Base-by-base conservation (phyloP, 2,113 vertebrate species). In the Peromyscus leucopus region DNA sequence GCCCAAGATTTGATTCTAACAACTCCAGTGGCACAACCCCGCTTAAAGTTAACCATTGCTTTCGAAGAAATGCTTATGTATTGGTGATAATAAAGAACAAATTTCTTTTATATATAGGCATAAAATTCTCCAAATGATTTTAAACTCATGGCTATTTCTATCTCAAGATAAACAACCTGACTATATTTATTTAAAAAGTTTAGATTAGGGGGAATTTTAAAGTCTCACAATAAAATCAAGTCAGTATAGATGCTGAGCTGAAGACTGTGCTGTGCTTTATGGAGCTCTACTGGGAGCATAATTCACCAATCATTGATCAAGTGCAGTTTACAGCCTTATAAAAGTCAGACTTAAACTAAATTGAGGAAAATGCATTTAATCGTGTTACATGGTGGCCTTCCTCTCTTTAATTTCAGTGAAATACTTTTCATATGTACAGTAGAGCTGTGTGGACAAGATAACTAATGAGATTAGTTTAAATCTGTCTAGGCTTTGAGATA, bases 291-390 rank as follows among this genome's bases (percentile, higher is more conserved):
- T 48, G 2, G 26, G 51, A 95, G 67, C 24, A 76, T 65, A 90
- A 98, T 72, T 96, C 74, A 93, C 33, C 39, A 96, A 94, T 65
- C 63, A 69, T 13, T 72, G 59, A 59, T 89, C 92, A 90, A 74
- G 17, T 78, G 51, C 57, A 95, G 26, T 96, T 98, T 95, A 94
- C 57, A 92, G 91, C 82, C 65, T 90, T 96, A 67, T 96, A 93
- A 93, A 97, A 95, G 63, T 79, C 93, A 97, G 67, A 76, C 93
- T 61, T 93, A 96, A 97, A 94, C 69, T 36, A 92, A 83, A 55
- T 93, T 7, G 39, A 88, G 71, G 7, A 82, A 91, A 39, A 93
- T 31, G 28, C 7, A 46, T 57, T 39, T 17, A 17, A 97, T 72
- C 82, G 26, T 67, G 88, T 3, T 95, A 1, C 85, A 1, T 15